Evolutionary conservation across 2,113 vertebrate species (phyloP).

Genomic region (Nothoprocta pentlandii): DNA sequence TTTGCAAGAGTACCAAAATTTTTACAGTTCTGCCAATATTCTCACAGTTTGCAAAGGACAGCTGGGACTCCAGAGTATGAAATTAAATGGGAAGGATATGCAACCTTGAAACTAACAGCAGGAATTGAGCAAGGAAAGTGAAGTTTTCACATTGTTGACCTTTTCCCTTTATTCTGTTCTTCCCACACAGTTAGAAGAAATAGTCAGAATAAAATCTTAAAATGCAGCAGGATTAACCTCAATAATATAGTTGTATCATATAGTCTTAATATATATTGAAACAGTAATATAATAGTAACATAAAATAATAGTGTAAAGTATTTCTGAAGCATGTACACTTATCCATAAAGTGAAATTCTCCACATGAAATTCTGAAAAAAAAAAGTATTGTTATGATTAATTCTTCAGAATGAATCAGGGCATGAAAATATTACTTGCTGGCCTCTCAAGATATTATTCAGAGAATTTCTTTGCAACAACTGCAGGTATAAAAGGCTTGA

Average conservation of each 20-base stretch:
- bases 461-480: background rate
- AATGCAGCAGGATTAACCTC: background rate
- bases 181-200: background rate
- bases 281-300: background rate
- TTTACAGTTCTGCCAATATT: background rate
- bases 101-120: background rate
- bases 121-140: background rate
- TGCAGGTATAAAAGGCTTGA: background rate
- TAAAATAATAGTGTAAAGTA: background rate
- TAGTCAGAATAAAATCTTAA: background rate
- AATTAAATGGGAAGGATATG: background rate
- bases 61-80: background rate
- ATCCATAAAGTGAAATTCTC: background rate
- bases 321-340: background rate
- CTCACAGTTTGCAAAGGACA: background rate
- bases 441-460: background rate
- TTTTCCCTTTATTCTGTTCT: background rate
- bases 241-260: background rate
- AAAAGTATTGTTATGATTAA: background rate
- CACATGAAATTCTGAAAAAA: background rate
- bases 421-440: background rate
- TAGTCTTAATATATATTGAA: background rate
- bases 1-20: background rate
- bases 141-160: background rate
- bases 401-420: background rate